Evolutionary conservation across 1,140 invertebrate genomes (phyloP).

Genomic region (Drosophila grimshawi): DNA sequence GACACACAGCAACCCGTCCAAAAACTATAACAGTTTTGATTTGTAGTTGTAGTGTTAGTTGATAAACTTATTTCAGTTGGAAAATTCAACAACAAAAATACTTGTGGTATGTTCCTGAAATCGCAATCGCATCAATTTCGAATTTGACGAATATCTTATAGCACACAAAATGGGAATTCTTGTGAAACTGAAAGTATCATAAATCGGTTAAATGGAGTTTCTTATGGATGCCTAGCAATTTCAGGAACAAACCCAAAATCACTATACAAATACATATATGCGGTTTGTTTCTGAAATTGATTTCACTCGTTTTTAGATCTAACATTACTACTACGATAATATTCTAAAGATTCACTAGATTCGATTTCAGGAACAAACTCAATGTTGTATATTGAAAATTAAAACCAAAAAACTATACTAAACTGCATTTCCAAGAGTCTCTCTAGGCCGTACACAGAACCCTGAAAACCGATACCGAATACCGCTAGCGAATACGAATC

Average conservation of each 20-base stretch:
- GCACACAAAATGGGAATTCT: neutral
- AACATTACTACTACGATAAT: no score
- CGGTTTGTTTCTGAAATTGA: neutral
- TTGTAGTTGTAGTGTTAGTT: constrained; percentile 51
- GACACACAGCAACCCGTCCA: neutral
- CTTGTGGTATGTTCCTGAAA: constrained; percentile 14
- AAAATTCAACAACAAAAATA: constrained; percentile 22
- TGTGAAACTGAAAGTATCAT: neutral
- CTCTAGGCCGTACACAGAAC: constrained; percentile 48
- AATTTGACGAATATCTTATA: neutral
- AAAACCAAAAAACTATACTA: constrained; percentile 28
- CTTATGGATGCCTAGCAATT: constrained; percentile 7
- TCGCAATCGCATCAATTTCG: constrained; percentile 10
- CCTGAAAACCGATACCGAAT: constrained; percentile 16
- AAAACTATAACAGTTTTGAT: constrained; percentile 38
- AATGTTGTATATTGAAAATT: neutral
- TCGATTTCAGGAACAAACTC: neutral
- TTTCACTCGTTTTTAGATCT: neutral
- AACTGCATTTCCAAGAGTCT: constrained; percentile 63
- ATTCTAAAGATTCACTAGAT: neutral
- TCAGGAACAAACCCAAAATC: neutral
- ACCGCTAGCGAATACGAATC: neutral
- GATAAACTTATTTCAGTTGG: neutral
- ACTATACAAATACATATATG: no score
- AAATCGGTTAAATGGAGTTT: no score